These are phyloP conservation scores for Alentia gelatinosa DNA, from an alignment of 2,888 invertebrate species.

Conservation along the genomic window DNA sequence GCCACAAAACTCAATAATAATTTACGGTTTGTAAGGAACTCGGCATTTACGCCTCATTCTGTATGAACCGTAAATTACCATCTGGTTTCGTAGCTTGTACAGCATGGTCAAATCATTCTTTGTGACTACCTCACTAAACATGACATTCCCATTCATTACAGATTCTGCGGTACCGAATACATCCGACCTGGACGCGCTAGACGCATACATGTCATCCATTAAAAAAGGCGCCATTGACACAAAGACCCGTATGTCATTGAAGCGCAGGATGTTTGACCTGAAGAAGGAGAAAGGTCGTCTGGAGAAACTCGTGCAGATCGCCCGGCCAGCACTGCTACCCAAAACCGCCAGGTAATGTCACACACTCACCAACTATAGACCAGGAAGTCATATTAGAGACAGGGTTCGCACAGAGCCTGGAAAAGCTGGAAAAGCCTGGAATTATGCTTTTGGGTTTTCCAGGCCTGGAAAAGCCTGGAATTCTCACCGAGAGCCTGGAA, in stretches of 20 bases:
- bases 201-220: conserved; percentile 88
- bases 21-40: too few species aligned
- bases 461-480: too few species aligned
- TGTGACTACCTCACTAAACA: too few species aligned
- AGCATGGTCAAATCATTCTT: too few species aligned
- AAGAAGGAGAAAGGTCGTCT: conserved; percentile 86
- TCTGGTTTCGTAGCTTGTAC: too few species aligned
- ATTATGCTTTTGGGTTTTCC: too few species aligned
- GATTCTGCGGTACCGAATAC: conserved; percentile 68
- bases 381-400: too few species aligned
- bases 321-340: conserved; percentile 80
- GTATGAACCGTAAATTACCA: too few species aligned
- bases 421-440: too few species aligned
- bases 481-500: background rate
- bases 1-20: too few species aligned
- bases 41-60: too few species aligned
- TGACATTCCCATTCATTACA: background rate
- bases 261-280: conserved; percentile 85
- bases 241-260: conserved; percentile 79
- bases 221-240: conserved; percentile 81
- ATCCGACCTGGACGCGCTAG: conserved; percentile 88
- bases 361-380: background rate
- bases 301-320: conserved; percentile 87
- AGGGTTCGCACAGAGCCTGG: too few species aligned
- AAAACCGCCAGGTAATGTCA: conserved; percentile 66